These are phyloP conservation scores for Alitta virens DNA, from an alignment of 2,888 invertebrate genomes.

Conservation along the genomic window DNA sequence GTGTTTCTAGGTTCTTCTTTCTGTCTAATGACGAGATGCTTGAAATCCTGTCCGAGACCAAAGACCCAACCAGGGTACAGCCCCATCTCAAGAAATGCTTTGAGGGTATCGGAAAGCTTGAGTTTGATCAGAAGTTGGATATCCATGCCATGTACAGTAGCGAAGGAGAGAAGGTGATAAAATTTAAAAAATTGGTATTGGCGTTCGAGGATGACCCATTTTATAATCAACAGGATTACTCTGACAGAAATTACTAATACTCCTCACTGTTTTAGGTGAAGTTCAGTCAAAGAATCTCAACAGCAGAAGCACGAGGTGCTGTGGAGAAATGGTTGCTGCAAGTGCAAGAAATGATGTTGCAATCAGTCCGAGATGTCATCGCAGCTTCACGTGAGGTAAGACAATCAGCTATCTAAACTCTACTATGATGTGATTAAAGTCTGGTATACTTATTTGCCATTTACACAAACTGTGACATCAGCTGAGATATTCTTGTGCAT, in stretches of 20 bases:
- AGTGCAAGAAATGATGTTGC: constrained; percentile 79
- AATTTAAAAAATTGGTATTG: no score
- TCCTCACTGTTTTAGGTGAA: constrained; percentile 24
- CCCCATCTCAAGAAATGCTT: constrained; percentile 59
- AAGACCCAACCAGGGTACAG: constrained; percentile 57
- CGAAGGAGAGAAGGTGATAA: constrained; percentile 69
- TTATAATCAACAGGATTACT: neutral
- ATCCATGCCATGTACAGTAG: constrained; percentile 86
- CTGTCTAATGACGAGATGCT: constrained; percentile 58
- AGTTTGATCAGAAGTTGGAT: constrained; percentile 83
- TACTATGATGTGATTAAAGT: neutral
- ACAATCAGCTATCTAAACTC: neutral
- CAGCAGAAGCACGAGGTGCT: constrained; percentile 73
- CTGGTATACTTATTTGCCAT: no score
- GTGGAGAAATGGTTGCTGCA: constrained; percentile 83
- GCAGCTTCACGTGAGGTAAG: constrained; percentile 61
- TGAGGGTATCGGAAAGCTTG: constrained; percentile 75
- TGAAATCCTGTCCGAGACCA: constrained; percentile 58
- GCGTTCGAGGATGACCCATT: no score
- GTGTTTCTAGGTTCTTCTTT: constrained; percentile 55
- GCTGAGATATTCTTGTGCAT: no score
- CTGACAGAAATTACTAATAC: neutral
- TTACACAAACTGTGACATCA: no score
- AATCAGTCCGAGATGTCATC: constrained; percentile 68
- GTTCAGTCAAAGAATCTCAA: constrained; percentile 74